Percentiles rank a stretch among this genome's conserved stretches.
phyloP scores from a whole-genome alignment of 2,888 invertebrate genomes.

The Portevinia maculata region DNA sequence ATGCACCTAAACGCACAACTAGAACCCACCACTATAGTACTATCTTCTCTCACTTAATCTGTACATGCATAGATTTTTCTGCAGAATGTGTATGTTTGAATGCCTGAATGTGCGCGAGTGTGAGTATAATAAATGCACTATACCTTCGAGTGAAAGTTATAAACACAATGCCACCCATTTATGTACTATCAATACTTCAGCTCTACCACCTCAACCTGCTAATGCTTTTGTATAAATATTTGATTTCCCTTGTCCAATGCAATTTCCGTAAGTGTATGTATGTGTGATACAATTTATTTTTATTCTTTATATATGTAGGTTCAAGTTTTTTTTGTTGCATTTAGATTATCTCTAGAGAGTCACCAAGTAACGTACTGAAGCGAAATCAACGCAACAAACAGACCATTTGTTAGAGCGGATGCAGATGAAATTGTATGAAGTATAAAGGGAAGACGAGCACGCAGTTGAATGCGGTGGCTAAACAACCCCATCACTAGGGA shows the following conservation, averaged over 20 bases:
- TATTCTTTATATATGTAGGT: not conserved
- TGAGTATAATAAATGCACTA: slow-evolving; percentile 25
- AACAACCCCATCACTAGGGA: slow-evolving; percentile 32
- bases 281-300: slow-evolving; percentile 43
- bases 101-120: slow-evolving; percentile 18
- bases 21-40: slow-evolving; percentile 26
- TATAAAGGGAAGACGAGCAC: not conserved
- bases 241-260: slow-evolving; percentile 61
- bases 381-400: slow-evolving; percentile 15
- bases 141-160: slow-evolving; percentile 46
- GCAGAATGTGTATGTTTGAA: slow-evolving; percentile 8
- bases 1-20: slow-evolving; percentile 71
- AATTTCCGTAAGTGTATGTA: slow-evolving; percentile 60
- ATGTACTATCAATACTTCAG: slow-evolving; percentile 30
- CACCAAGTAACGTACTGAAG: slow-evolving; percentile 26
- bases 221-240: slow-evolving; percentile 64
- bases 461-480: slow-evolving; percentile 11
- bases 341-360: slow-evolving; percentile 36
- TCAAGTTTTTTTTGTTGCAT: slow-evolving; percentile 43
- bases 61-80: slow-evolving; percentile 30
- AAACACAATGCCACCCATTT: slow-evolving; percentile 13
- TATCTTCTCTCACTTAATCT: slow-evolving; percentile 26
- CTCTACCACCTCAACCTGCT: slow-evolving; percentile 26
- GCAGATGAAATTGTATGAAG: slow-evolving; percentile 13
- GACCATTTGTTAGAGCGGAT: slow-evolving; percentile 43